A percentile compares a stretch with the other conserved stretches of the same genome.
phyloP scores from a whole-genome alignment of 2,888 invertebrate species.

The Nomada fucata region DNA sequence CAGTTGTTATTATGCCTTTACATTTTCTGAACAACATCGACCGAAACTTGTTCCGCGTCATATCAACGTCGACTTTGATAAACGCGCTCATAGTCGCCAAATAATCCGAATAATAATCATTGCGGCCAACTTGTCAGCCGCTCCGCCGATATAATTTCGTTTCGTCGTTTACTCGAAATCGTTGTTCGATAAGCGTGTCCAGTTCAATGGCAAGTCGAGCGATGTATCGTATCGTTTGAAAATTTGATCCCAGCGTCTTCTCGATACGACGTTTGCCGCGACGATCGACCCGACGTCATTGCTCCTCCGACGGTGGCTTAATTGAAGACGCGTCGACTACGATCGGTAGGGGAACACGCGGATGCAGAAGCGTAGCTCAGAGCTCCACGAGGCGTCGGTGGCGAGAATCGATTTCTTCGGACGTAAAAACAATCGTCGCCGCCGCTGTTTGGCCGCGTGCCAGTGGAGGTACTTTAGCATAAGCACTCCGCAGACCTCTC shows the following conservation, averaged over 20 bases:
- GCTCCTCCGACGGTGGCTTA: neutral
- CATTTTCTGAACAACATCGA: neutral
- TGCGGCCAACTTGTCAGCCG: neutral
- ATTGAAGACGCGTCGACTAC: neutral
- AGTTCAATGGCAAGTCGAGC: neutral
- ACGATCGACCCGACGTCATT: neutral
- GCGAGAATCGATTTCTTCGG: slow-evolving; percentile 7
- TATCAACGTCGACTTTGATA: neutral
- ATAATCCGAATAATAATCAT: neutral
- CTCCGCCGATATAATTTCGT: slow-evolving; percentile 2
- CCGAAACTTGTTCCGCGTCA: no score
- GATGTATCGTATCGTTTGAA: neutral
- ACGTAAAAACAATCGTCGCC: slow-evolving; percentile 22
- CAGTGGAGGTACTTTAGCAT: slow-evolving; percentile 26
- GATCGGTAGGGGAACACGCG: slow-evolving; percentile 1
- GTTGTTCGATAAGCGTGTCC: neutral
- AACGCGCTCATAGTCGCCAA: no score
- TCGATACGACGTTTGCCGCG: no score
- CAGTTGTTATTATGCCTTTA: neutral
- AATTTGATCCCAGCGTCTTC: neutral
- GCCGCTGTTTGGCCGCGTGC: slow-evolving; percentile 11
- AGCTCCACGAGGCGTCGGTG: neutral
- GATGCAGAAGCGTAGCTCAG: neutral
- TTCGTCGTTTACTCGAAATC: neutral
- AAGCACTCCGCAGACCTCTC: slow-evolving; percentile 25